Conservation (phyloP, 2,888 invertebrate species). For the Aleiodes alternator region DNA sequence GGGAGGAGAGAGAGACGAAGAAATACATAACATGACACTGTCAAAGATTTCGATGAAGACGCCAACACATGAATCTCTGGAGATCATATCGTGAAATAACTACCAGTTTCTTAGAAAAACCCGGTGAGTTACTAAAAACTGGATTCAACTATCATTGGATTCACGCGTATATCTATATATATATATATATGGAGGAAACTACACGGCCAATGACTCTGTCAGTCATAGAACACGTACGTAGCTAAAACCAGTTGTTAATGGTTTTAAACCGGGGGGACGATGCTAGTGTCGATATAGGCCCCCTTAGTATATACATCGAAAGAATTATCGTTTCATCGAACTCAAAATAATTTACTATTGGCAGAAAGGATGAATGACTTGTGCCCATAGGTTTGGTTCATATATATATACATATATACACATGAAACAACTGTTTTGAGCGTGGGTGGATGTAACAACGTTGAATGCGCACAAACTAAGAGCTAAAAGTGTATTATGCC, state of each 20-base stretch:
- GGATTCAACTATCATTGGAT: slow-evolving; percentile 40
- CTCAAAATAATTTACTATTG: slow-evolving; percentile 14
- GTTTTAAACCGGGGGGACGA: slow-evolving; percentile 12
- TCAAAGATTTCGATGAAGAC: slow-evolving; percentile 28
- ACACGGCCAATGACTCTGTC: slow-evolving; percentile 59
- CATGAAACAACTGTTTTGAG: background rate
- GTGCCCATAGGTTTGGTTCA: background rate
- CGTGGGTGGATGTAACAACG: slow-evolving; percentile 31
- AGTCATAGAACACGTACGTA: slow-evolving; percentile 53
- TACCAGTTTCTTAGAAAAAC: slow-evolving; percentile 55
- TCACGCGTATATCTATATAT: slow-evolving; percentile 13
- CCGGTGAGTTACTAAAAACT: slow-evolving; percentile 43
- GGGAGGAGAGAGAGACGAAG: background rate
- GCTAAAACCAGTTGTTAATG: slow-evolving; percentile 36
- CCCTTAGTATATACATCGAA: background rate
- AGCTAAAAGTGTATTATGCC: slow-evolving; percentile 22
- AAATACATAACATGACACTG: slow-evolving; percentile 5
- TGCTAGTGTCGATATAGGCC: slow-evolving; percentile 12
- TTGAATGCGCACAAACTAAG: slow-evolving; percentile 13
- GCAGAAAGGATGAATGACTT: slow-evolving; percentile 13
- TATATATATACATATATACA: slow-evolving; percentile 7
- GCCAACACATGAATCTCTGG: background rate
- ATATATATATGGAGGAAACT: slow-evolving; percentile 34
- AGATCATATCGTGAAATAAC: slow-evolving; percentile 48
- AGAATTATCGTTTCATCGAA: slow-evolving; percentile 23